Conservation (phyloP, 1,140 invertebrate genomes). For the Lordiphosa collinella region DNA sequence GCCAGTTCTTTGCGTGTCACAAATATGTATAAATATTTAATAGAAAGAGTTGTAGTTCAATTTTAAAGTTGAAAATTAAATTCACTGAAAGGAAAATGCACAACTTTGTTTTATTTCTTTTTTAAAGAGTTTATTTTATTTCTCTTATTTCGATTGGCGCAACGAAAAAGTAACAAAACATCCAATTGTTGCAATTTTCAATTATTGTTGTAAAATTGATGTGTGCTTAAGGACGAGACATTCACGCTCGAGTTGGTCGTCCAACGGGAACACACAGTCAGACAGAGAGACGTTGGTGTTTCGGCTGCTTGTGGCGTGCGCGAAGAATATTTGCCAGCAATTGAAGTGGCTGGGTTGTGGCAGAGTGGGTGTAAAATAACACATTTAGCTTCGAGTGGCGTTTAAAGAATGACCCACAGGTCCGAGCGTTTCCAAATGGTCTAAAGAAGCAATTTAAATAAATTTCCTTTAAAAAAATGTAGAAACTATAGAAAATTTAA, state of each 20-base stretch:
- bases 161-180: slow-evolving; percentile 22
- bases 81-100: slow-evolving; percentile 8
- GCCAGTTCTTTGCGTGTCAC: slow-evolving; percentile 38
- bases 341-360: slow-evolving; percentile 15
- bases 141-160: too few species aligned
- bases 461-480: too few species aligned
- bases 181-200: slow-evolving; percentile 59
- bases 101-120: slow-evolving; percentile 12
- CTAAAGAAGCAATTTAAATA: too few species aligned
- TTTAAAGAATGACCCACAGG: neutral
- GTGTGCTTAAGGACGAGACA: slow-evolving; percentile 57
- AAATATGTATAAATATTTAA: slow-evolving; percentile 28
- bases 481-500: too few species aligned
- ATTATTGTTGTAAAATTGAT: slow-evolving; percentile 60
- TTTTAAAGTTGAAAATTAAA: slow-evolving; percentile 18
- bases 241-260: slow-evolving; percentile 42
- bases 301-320: slow-evolving; percentile 13
- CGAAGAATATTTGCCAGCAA: slow-evolving; percentile 38
- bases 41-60: neutral
- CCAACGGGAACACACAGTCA: slow-evolving; percentile 6
- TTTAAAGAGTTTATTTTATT: too few species aligned
- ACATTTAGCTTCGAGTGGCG: neutral
- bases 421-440: slow-evolving; percentile 47
- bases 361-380: too few species aligned
- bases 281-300: neutral